Base-by-base conservation (phyloP, 2,888 invertebrate species). In the Phyto melanocephala region DNA sequence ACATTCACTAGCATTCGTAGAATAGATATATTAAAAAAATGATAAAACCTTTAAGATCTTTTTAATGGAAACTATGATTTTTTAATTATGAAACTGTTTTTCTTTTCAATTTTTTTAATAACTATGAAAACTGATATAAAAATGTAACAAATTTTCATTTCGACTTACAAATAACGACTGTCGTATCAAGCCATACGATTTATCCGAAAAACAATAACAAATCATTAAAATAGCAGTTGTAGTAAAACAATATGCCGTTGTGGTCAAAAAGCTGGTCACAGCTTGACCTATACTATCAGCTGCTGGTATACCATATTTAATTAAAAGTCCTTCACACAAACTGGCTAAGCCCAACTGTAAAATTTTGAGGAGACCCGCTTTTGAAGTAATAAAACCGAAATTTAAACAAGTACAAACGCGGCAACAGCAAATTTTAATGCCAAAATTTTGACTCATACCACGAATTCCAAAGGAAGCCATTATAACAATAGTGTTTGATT, bases 111-210 rank as follows among this genome's bases (percentile, higher is more conserved):
- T n/a, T n/a, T n/a, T n/a, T n/a, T n/a, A n/a, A n/a, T n/a, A n/a
- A n/a, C n/a, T n/a, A n/a, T n/a, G n/a, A n/a, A n/a, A n/a, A n/a
- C n/a, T n/a, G n/a, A n/a, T n/a, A n/a, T n/a, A n/a, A n/a, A n/a
- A n/a, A n/a, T n/a, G n/a, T n/a, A n/a, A n/a, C n/a, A n/a, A n/a
- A n/a, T 28, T 28, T 28, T 28, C 6, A 28, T 28, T 28, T 28
- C 28, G 28, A 93, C 96, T 94, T 93, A 97, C 97, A 90, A 97
- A 96, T 47, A 96, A 92, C 0, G 97, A 96, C 84, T 96, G 95
- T 77, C 95, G 92, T 84, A 97, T 94, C 6, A 96, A 92, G 82
- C 93, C 93, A 86, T 94, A 95, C 0, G 96, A 95, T 89, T 95
- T 95, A 60, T 94, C 93, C 0, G 97, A 97, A 75, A 96, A 92